phyloP scores from a whole-genome alignment of 2,888 invertebrate genomes.

The Coleophora deauratella region DNA sequence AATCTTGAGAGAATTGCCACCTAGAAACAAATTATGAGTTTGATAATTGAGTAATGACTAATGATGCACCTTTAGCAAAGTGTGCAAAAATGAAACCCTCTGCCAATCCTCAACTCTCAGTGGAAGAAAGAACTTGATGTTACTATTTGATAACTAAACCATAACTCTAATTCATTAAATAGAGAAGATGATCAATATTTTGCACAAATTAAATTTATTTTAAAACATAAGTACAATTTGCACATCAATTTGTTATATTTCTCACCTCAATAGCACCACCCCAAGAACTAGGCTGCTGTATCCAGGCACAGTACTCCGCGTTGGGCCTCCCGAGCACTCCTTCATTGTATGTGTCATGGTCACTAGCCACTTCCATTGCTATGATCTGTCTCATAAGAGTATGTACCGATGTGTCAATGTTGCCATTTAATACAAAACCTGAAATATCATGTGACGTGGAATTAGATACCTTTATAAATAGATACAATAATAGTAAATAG shows the following conservation, averaged over 20 bases:
- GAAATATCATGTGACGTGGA: background rate
- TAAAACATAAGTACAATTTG: too few relatives aligned
- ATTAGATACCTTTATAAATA: too few relatives aligned
- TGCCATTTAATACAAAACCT: conserved; percentile 82
- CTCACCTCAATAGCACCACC: conserved; percentile 93
- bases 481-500: too few relatives aligned
- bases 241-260: too few relatives aligned
- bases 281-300: conserved; percentile 91
- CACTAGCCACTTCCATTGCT: conserved; percentile 85
- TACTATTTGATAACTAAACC: too few relatives aligned
- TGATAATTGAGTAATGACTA: background rate
- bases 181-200: too few relatives aligned
- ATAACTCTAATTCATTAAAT: too few relatives aligned
- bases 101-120: too few relatives aligned
- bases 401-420: conserved; percentile 83
- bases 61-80: too few relatives aligned
- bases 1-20: conserved; percentile 89
- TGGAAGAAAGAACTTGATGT: too few relatives aligned
- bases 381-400: conserved; percentile 89
- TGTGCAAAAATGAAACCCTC: too few relatives aligned
- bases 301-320: conserved; percentile 92
- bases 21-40: conserved; percentile 28
- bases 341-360: conserved; percentile 85
- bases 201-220: too few relatives aligned
- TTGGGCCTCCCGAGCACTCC: conserved; percentile 90